Percentiles rank a stretch among this genome's conserved stretches.
Conservation (phyloP, 2,888 invertebrate species). For the Dorcus hopei region DNA sequence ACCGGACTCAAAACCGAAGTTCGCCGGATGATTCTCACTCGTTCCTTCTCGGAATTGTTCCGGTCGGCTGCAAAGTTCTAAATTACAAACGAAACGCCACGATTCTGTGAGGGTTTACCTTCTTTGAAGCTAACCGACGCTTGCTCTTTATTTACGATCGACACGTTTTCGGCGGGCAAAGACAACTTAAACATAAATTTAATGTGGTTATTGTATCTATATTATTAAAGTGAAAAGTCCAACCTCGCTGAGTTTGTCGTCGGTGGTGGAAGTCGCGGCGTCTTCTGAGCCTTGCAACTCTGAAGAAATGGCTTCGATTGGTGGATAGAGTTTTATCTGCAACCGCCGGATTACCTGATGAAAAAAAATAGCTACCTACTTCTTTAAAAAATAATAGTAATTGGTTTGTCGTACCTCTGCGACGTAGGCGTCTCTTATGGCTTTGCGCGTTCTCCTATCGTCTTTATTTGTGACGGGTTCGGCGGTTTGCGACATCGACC, state of each 20-base stretch:
- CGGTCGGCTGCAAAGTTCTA: neutral
- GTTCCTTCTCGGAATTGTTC: constrained; percentile 15
- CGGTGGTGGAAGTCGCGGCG: no score
- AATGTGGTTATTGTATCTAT: no score
- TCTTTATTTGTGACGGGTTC: neutral
- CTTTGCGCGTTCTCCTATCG: constrained; percentile 2
- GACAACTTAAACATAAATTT: no score
- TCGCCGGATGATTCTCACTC: constrained; percentile 16
- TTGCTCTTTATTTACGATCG: no score
- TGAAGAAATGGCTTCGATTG: no score
- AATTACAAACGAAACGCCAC: neutral
- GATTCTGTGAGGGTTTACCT: neutral
- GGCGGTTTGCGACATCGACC: neutral
- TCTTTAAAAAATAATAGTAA: no score
- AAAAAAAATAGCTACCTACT: neutral
- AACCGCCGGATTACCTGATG: neutral
- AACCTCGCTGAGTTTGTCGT: no score
- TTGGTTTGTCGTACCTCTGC: constrained; percentile 8
- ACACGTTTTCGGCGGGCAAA: no score
- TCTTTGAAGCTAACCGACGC: no score
- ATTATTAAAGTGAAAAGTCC: no score
- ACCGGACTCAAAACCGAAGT: constrained; percentile 19
- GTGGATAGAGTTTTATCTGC: neutral
- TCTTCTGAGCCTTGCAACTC: no score
- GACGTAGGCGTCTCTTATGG: constrained; percentile 17